These are phyloP conservation scores for Cancer borealis DNA, from an alignment of 2,888 invertebrate species.

Conservation along the genomic window DNA sequence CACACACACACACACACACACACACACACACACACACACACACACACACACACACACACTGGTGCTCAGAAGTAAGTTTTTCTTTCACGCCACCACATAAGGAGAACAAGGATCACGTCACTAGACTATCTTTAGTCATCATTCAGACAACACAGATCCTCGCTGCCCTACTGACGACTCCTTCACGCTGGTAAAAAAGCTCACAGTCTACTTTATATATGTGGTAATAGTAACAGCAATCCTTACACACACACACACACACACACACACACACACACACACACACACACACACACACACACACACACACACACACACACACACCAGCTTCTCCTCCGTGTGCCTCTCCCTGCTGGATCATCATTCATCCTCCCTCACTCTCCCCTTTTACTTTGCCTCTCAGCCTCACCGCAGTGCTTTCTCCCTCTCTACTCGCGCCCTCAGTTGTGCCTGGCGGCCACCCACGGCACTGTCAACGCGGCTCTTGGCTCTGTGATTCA, in stretches of 20 bases:
- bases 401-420: constrained; percentile 18
- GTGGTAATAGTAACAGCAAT: background rate
- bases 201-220: background rate
- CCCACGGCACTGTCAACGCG: constrained; percentile 60
- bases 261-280: background rate
- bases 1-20: constrained; percentile 38
- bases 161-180: background rate
- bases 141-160: background rate
- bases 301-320: background rate
- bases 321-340: background rate
- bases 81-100: background rate
- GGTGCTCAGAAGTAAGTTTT: background rate
- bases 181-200: background rate
- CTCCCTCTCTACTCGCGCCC: background rate
- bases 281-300: background rate
- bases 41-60: background rate
- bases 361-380: constrained; percentile 26
- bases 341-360: background rate
- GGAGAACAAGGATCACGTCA: background rate
- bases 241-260: background rate
- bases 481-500: background rate
- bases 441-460: constrained; percentile 36
- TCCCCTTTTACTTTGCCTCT: background rate
- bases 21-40: constrained; percentile 11
- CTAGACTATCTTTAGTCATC: background rate